phyloP scores from a whole-genome alignment of 2,888 invertebrate species.

The Aelia acuminata region DNA sequence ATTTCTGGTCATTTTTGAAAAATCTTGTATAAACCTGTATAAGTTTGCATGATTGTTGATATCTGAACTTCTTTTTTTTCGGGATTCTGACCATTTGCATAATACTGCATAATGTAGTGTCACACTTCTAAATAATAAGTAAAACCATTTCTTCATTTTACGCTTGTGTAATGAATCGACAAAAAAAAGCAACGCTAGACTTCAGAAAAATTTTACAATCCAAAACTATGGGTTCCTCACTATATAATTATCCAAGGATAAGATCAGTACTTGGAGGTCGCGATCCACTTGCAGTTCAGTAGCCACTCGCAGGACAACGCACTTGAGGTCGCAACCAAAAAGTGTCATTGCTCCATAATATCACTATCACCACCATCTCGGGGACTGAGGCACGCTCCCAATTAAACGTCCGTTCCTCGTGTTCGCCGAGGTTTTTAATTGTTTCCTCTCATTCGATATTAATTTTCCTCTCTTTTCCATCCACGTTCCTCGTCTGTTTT shows the following conservation, averaged over 20 bases:
- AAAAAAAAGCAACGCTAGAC: neutral
- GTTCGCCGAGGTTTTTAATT: neutral
- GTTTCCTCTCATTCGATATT: conserved; percentile 28
- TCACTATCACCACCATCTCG: conserved; percentile 9
- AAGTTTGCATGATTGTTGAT: too few species aligned
- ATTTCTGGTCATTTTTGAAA: too few species aligned
- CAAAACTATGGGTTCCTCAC: neutral
- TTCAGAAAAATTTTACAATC: neutral
- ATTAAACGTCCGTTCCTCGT: neutral
- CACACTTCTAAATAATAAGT: too few species aligned
- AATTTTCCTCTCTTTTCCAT: conserved; percentile 8
- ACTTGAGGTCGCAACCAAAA: neutral
- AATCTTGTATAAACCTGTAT: too few species aligned
- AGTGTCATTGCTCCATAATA: conserved; percentile 22
- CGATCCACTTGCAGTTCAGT: neutral
- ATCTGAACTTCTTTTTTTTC: neutral
- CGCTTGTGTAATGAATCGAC: neutral
- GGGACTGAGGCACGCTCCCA: conserved; percentile 8
- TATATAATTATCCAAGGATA: neutral
- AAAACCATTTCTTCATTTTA: neutral
- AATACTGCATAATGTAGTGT: too few species aligned
- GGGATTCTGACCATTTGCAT: too few species aligned
- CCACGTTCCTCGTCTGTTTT: neutral
- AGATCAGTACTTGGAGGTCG: neutral
- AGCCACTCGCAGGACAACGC: neutral